Conservation (phyloP, 2,113 vertebrate species). For the Strix aluco region DNA sequence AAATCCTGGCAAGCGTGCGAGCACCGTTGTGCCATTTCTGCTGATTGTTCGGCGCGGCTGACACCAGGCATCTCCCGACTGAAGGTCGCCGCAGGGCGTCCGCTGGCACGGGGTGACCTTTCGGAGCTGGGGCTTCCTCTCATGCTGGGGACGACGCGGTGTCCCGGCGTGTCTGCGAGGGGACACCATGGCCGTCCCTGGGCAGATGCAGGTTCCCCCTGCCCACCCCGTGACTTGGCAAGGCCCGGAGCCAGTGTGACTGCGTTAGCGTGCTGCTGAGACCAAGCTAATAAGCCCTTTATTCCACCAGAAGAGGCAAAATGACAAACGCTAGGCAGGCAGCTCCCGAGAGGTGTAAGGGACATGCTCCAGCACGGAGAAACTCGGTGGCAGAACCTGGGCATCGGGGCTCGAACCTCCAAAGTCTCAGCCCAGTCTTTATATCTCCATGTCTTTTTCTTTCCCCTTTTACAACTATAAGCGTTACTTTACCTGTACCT, state of each 20-base stretch:
- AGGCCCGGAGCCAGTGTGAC: background rate
- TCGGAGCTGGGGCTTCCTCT: background rate
- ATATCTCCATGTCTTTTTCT: background rate
- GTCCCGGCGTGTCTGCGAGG: accelerated
- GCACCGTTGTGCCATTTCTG: background rate
- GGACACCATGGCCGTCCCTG: background rate
- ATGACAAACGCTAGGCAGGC: background rate
- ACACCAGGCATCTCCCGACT: accelerated
- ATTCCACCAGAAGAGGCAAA: background rate
- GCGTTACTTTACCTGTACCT: accelerated
- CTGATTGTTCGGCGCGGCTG: background rate
- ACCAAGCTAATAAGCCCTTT: background rate
- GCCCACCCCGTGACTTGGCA: background rate
- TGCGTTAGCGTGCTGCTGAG: background rate
- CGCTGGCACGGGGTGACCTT: background rate
- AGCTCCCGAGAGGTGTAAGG: background rate
- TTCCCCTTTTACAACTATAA: background rate
- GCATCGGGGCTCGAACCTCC: background rate
- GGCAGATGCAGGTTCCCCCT: background rate
- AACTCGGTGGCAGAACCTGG: background rate
- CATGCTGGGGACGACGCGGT: accelerated
- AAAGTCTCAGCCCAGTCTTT: background rate
- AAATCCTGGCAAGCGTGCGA: background rate
- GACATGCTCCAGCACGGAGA: background rate
- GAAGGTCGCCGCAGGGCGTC: background rate